A percentile compares a stretch with the other conserved stretches of the same genome.
These are phyloP conservation scores for Poecilia velifera DNA, from an alignment of 2,797 vertebrate species.

Conservation along the genomic window DNA sequence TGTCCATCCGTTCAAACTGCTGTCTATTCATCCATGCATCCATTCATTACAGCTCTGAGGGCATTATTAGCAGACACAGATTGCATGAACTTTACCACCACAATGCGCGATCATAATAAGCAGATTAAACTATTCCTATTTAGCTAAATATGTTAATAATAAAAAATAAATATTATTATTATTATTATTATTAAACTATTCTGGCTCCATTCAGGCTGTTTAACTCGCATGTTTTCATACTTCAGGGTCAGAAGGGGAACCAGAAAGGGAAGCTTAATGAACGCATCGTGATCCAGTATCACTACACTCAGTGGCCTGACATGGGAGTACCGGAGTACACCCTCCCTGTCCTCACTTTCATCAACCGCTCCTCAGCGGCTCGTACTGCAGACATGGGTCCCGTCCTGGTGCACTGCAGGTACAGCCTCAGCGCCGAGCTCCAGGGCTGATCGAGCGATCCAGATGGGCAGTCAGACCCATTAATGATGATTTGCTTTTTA, in stretches of 20 bases:
- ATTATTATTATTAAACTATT: too few species aligned
- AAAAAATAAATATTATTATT: too few species aligned
- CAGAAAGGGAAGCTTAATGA: conserved; percentile 92
- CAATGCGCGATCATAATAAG: background rate
- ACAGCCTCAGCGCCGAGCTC: conserved; percentile 26
- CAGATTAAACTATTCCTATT: background rate
- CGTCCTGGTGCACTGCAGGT: conserved; percentile 98
- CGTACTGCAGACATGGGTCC: conserved; percentile 88
- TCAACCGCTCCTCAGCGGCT: conserved; percentile 92
- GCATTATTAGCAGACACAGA: background rate
- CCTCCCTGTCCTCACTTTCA: conserved; percentile 96
- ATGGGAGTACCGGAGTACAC: conserved; percentile 98
- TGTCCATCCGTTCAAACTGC: background rate
- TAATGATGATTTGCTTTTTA: conserved; percentile 38
- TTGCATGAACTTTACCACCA: background rate
- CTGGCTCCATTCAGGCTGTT: too few species aligned
- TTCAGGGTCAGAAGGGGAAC: conserved; percentile 91
- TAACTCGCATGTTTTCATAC: conserved; percentile 6
- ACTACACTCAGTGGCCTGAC: conserved; percentile 99
- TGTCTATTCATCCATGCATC: background rate
- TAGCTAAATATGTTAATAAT: too few species aligned
- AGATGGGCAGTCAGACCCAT: conserved; percentile 8
- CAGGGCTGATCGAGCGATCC: conserved; percentile 22
- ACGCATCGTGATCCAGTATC: conserved; percentile 91
- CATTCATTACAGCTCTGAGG: background rate